Evolutionary conservation across 2,113 vertebrate species (phyloP), one percentile per base, ranked within the genome.

Genomic region (Megaleporinus macrocephalus): DNA sequence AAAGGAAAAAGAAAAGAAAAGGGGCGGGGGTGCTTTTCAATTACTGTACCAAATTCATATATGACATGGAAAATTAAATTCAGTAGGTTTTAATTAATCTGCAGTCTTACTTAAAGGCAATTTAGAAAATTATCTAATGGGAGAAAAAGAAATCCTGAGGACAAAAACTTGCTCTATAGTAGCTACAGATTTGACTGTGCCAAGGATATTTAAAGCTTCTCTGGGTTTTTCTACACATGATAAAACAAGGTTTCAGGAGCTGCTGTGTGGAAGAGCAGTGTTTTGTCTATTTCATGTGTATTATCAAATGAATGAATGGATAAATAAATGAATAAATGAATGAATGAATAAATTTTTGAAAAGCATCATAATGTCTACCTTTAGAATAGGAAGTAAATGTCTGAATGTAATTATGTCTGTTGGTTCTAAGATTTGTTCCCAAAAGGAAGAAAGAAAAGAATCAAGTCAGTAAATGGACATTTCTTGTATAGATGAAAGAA

Each of bases 81-180:
- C 86, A 92, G 89, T 90, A 88, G 77, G 83, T 91, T 94, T 94
- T 93, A 93, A 95, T 94, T 93, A 94, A 94, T 94, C 88, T 89
- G 85, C 90, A 88, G 86, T 89, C 90, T 93, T 93, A 93, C 91
- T 93, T 93, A 89, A 93, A 93, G 89, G 89, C 90, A 92, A 93
- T 93, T 93, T 92, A 91, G 92, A 89, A 92, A 91, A 92, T 91
- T 86, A 91, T 92, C 91, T 88, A 85, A 84, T 76, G 36, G 27
- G 33, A 78, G 70, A 76, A 59, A 79, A 79, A 82, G 47, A 78
- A 82, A 68, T 80, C 79, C 82, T 72, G 65, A 36, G 79, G 82
- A 84, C 84, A 84, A 71, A 77, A 79, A 53, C 33, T 9, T 41
- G 27, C 61, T 27, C 10, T 59, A 78, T 63, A 26, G 13, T 49